Evolutionary conservation across 1,140 invertebrate species (phyloP).

Genomic region (Anoplophora glabripennis): DNA sequence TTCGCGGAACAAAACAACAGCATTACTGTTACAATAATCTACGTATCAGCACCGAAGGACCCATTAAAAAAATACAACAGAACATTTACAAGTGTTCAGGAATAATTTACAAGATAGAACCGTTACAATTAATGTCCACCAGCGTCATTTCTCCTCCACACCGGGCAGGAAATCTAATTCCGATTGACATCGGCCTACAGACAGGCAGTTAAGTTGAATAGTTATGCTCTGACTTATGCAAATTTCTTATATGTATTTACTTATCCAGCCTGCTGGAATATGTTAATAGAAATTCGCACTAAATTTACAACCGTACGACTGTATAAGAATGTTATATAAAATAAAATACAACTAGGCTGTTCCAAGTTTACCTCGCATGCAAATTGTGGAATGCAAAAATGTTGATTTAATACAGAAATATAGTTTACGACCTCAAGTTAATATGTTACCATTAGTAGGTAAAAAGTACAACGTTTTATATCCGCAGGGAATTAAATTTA

Average conservation of each 20-base stretch:
- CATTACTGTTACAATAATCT: not conserved
- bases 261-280: constrained; percentile 15
- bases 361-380: constrained; percentile 18
- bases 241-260: constrained; percentile 25
- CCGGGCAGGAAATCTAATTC: constrained; percentile 29
- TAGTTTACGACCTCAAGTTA: constrained; percentile 24
- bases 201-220: constrained; percentile 24
- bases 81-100: constrained; percentile 25
- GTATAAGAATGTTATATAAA: constrained; percentile 24
- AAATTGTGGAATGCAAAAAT: constrained; percentile 19
- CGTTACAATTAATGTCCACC: constrained; percentile 15
- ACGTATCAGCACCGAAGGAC: constrained; percentile 3
- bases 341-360: constrained; percentile 14
- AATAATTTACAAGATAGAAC: constrained; percentile 23
- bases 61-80: constrained; percentile 12
- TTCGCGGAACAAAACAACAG: too few relatives aligned
- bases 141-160: constrained; percentile 25
- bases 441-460: constrained; percentile 10
- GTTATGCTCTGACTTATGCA: constrained; percentile 26
- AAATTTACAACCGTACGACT: constrained; percentile 24
- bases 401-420: constrained; percentile 27
- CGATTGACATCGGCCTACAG: constrained; percentile 29
- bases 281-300: constrained; percentile 26
- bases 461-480: constrained; percentile 4
- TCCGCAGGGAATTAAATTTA: constrained; percentile 10